Evolutionary conservation across 1,140 invertebrate species (phyloP).

Genomic region (Centruroides sculpturatus): DNA sequence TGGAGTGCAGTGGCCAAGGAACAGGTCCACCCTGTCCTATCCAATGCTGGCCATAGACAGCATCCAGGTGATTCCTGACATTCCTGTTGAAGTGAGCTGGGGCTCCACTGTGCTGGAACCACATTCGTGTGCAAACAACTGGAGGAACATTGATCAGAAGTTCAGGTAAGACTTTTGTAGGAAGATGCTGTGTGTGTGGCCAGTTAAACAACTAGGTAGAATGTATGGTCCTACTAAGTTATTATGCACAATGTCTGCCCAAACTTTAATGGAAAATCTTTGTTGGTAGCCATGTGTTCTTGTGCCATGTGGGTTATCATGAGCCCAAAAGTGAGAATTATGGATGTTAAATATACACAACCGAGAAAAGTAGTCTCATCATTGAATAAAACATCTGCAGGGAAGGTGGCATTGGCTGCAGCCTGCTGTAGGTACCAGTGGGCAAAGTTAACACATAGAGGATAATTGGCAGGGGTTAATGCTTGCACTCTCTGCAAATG

Average conservation of each 20-base stretch:
- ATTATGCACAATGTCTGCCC: neutral
- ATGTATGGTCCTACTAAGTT: neutral
- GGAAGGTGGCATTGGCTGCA: neutral
- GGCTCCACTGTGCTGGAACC: too few species aligned
- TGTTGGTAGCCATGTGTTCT: neutral
- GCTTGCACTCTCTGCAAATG: neutral
- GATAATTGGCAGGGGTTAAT: neutral
- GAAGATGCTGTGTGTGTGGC: too few species aligned
- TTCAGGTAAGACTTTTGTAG: too few species aligned
- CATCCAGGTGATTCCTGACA: too few species aligned
- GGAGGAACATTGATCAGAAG: too few species aligned
- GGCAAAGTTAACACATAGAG: neutral
- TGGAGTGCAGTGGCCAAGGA: too few species aligned
- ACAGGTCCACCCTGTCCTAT: too few species aligned
- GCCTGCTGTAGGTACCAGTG: neutral
- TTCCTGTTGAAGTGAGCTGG: too few species aligned
- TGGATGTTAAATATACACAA: neutral
- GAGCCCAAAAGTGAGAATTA: neutral
- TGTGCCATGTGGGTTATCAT: neutral
- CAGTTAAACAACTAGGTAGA: neutral
- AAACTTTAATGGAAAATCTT: neutral
- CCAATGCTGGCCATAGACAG: too few species aligned
- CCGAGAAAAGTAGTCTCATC: neutral
- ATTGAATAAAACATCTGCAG: neutral
- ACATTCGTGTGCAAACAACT: too few species aligned